Base-by-base conservation (phyloP, 2,888 invertebrate species). In the Noctua janthina region DNA sequence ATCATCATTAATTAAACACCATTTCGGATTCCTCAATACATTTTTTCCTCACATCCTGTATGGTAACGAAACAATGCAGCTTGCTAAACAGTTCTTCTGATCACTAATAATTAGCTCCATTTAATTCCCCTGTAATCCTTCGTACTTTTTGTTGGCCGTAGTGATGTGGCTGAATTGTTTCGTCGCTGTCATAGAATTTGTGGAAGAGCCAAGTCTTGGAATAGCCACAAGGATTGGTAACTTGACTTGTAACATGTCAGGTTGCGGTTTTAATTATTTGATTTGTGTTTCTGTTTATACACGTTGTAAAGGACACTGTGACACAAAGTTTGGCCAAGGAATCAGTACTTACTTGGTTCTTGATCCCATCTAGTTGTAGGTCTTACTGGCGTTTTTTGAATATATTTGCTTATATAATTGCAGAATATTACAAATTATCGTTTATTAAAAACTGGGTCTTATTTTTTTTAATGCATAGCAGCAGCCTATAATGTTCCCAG, bases 41-140 rank as follows among this genome's bases (percentile, higher is more conserved):
- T 77, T 79, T 82, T 88, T 82, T 73, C 69, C 43, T 68, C 2
- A 88, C 87, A 87, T 82, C 87, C 85, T 87, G 84, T 86, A 82
- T 76, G 86, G 86, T 64, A 79, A 75, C 46, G 90, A 89, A 83
- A 92, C 91, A 92, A 93, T 91, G 91, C 92, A 92, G 90, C 92
- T 93, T 92, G 93, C 92, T 89, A 93, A 92, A 91, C 90, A 89
- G 92, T 92, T 94, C 93, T 94, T 91, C 85, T 84, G 87, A 74
- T 88, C 88, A 76, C 86, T 93, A 93, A 93, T 94, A 95, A 95
- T 94, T 94, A 93, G 91, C 88, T 93, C 91, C 87, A 93, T 94
- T 94, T 92, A 94, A 93, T 94, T 94, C 92, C 91, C 91, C 90
- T 94, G 93, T 94, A 93, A 93, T 93, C 92, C 94, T 93, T 91